A percentile compares a stretch with the other conserved stretches of the same genome.
Conservation (phyloP, 1,140 invertebrate genomes). For the Muscidifurax raptorellus region DNA sequence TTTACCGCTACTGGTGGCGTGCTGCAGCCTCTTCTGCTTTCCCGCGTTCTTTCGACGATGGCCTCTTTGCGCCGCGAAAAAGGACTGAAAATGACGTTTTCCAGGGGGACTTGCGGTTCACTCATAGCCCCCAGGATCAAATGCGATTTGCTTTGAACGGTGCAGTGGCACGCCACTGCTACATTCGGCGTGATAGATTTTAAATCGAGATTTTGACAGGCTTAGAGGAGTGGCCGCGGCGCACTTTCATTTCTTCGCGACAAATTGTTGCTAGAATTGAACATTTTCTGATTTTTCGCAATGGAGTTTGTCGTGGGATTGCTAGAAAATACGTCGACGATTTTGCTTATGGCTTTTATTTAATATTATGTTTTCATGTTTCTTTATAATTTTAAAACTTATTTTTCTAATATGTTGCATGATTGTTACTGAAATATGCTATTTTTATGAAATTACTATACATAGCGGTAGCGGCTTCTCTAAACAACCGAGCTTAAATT, state of each 20-base stretch:
- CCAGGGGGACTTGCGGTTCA: not conserved
- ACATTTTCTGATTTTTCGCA: not conserved
- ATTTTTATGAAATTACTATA: too few species aligned
- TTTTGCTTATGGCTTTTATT: too few species aligned
- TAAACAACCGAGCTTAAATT: too few species aligned
- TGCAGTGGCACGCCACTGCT: not conserved
- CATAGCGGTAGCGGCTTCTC: too few species aligned
- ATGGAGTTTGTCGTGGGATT: not conserved
- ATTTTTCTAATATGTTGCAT: too few species aligned
- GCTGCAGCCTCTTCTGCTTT: not conserved
- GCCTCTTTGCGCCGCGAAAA: not conserved
- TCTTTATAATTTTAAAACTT: too few species aligned
- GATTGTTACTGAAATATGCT: too few species aligned
- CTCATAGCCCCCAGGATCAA: not conserved
- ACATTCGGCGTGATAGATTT: not conserved
- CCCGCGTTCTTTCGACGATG: not conserved
- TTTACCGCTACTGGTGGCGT: not conserved
- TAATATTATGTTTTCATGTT: too few species aligned
- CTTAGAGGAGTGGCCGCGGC: not conserved
- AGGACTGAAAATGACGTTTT: not conserved
- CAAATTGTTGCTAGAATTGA: not conserved
- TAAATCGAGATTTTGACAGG: not conserved
- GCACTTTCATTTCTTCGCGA: not conserved
- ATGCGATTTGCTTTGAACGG: not conserved
- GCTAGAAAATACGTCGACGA: not conserved